These are phyloP conservation scores for Gymnobelideus leadbeateri DNA, from an alignment of 2,113 vertebrate genomes.

Conservation along the genomic window DNA sequence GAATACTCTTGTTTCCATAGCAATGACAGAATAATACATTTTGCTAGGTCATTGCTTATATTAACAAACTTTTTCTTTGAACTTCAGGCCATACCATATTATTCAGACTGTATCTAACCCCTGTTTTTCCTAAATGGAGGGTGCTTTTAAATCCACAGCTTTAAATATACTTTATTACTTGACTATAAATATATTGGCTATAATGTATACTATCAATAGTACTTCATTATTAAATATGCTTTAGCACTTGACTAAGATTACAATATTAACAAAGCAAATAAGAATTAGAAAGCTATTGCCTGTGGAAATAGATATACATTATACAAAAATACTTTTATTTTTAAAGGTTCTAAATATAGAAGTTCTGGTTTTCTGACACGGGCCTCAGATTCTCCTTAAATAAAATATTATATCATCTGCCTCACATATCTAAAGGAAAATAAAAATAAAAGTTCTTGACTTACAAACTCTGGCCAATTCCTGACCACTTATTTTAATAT, in stretches of 20 bases:
- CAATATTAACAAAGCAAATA: not conserved
- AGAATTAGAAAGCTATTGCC: conserved; percentile 50
- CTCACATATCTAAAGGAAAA: not conserved
- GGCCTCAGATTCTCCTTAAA: not conserved
- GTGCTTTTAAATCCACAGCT: conserved; percentile 37
- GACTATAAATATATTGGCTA: not conserved
- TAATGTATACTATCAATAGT: not conserved
- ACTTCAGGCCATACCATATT: conserved; percentile 70
- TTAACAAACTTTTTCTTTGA: conserved; percentile 80
- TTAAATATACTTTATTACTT: conserved; percentile 54
- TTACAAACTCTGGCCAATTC: not conserved
- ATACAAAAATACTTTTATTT: conserved; percentile 39
- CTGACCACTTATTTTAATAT: conserved; percentile 9
- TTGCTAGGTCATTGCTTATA: conserved; percentile 78
- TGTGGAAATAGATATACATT: not conserved
- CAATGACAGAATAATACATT: conserved; percentile 80
- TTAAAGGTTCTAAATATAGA: conserved; percentile 17
- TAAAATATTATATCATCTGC: not conserved
- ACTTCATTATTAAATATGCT: not conserved
- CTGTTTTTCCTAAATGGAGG: not conserved
- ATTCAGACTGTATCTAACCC: not conserved
- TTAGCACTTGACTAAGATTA: not conserved
- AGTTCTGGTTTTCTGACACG: not conserved
- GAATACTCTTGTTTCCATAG: conserved; percentile 83
- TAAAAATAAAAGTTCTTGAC: not conserved